phyloP scores from a whole-genome alignment of 2,797 vertebrate genomes.

The Muscicapa striata region DNA sequence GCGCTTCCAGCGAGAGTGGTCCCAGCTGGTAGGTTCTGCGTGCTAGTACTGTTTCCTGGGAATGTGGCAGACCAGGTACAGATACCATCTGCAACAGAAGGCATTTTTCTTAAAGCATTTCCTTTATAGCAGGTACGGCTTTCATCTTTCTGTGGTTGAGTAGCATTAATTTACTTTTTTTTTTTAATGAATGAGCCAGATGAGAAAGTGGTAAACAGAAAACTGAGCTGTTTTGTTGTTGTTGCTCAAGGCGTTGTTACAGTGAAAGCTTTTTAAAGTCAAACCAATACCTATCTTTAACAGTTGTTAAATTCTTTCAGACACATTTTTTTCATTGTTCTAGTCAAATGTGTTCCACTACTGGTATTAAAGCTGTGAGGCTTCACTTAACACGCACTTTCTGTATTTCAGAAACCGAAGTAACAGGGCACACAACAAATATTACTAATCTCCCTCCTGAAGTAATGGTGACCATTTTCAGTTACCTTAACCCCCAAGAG shows the following conservation, averaged over 20 bases:
- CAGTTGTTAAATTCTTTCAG: neutral
- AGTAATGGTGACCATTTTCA: conserved; percentile 91
- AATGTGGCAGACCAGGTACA: conserved; percentile 15
- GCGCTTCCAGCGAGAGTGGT: neutral
- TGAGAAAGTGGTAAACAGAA: neutral
- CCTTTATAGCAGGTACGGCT: neutral
- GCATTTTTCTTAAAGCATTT: neutral
- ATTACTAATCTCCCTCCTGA: conserved; percentile 91
- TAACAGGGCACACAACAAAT: conserved; percentile 75
- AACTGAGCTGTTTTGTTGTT: neutral
- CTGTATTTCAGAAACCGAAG: conserved; percentile 82
- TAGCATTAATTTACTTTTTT: neutral
- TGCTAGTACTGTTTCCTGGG: neutral
- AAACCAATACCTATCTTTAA: neutral
- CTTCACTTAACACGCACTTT: conserved; percentile 23
- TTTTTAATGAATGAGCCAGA: neutral
- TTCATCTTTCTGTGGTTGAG: neutral
- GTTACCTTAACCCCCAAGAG: conserved; percentile 88
- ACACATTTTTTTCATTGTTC: neutral
- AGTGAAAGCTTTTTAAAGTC: neutral
- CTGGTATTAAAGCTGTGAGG: neutral
- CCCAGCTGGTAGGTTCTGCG: neutral
- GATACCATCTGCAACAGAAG: neutral
- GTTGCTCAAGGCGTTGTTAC: neutral
- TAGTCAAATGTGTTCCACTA: conserved; percentile 18